Evolutionary conservation across 2,888 invertebrate species (phyloP).

Genomic region (Cantharis flavilabris): DNA sequence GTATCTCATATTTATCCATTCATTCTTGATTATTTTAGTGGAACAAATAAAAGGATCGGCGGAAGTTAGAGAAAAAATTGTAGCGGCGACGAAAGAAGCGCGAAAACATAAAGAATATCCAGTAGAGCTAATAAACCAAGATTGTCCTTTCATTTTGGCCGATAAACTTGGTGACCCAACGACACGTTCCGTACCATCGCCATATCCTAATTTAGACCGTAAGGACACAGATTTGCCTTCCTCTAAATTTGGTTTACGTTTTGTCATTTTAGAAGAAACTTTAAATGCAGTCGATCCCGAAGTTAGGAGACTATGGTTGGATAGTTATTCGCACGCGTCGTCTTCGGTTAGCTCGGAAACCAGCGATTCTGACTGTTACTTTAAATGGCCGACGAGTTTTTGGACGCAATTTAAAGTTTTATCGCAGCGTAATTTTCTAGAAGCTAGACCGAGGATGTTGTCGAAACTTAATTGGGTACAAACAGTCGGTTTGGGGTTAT

Average conservation of each 20-base stretch:
- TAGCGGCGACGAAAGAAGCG: constrained; percentile 67
- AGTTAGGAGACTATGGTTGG: constrained; percentile 69
- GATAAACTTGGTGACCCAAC: constrained; percentile 50
- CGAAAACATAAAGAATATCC: constrained; percentile 64
- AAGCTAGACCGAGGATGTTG: constrained; percentile 75
- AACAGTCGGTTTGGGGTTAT: constrained; percentile 70
- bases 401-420: constrained; percentile 78
- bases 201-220: constrained; percentile 53
- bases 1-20: background rate
- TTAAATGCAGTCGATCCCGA: constrained; percentile 61
- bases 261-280: constrained; percentile 54
- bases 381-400: constrained; percentile 75
- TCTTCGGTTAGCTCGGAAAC: constrained; percentile 66
- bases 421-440: constrained; percentile 75
- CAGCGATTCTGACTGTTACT: constrained; percentile 65
- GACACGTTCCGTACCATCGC: constrained; percentile 43
- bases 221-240: constrained; percentile 35
- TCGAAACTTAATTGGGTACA: constrained; percentile 79
- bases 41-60: constrained; percentile 75
- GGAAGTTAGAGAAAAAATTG: constrained; percentile 69
- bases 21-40: constrained; percentile 58
- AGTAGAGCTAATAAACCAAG: constrained; percentile 57
- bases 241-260: background rate
- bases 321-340: constrained; percentile 71
- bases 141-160: constrained; percentile 49